phyloP scores from a whole-genome alignment of 2,888 invertebrate genomes.

The Chrysolina haemoptera region DNA sequence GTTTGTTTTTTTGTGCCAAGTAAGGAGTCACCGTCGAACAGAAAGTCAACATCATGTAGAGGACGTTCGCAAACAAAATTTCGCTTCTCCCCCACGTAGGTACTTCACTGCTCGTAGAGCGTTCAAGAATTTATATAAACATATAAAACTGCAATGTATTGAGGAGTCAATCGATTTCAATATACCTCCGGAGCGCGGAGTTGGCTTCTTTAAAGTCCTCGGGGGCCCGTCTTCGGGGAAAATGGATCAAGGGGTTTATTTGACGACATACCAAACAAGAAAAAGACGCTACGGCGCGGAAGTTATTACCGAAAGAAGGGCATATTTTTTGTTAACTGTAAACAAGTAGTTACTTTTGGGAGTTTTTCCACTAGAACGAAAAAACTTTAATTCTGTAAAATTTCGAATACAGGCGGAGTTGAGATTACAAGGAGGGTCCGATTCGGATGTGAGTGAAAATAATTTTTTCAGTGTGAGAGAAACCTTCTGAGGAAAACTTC shows the following conservation, averaged over 20 bases:
- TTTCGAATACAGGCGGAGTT: background rate
- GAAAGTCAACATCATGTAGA: constrained; percentile 14
- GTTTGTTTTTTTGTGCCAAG: background rate
- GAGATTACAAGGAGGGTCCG: background rate
- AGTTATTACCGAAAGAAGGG: constrained; percentile 41
- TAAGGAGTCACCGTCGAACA: constrained; percentile 18
- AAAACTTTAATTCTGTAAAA: background rate
- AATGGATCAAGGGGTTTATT: constrained; percentile 45
- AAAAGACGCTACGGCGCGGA: constrained; percentile 39
- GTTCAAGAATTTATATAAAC: constrained; percentile 60
- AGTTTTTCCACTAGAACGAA: background rate
- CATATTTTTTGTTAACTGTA: constrained; percentile 9
- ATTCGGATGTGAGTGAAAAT: no score
- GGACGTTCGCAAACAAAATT: constrained; percentile 20
- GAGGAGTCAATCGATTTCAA: constrained; percentile 64
- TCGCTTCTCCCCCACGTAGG: constrained; percentile 5
- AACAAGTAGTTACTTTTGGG: background rate
- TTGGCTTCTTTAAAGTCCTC: constrained; percentile 45
- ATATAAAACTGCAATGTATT: constrained; percentile 62
- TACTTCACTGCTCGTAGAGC: constrained; percentile 22
- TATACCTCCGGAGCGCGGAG: constrained; percentile 49
- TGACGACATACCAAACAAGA: constrained; percentile 41
- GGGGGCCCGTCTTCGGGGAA: constrained; percentile 39
- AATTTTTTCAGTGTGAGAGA: no score
- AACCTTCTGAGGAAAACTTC: no score